These are phyloP conservation scores for Drosophila kurseongensis DNA, from an alignment of 1,140 invertebrate species.

Conservation along the genomic window DNA sequence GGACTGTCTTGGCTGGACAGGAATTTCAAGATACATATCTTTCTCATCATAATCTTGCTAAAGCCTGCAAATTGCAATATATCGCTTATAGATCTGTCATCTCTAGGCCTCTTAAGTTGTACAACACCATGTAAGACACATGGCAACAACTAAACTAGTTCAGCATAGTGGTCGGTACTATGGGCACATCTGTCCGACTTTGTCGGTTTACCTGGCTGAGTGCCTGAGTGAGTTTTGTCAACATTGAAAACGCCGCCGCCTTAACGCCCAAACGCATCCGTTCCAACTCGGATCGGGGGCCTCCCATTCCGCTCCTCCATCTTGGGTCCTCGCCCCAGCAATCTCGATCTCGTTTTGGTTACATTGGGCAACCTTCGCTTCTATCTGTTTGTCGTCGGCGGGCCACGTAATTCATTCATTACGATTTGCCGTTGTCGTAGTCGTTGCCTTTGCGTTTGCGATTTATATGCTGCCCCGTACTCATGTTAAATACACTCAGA, in stretches of 20 bases:
- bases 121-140: slow-evolving; percentile 62
- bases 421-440: slow-evolving; percentile 51
- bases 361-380: slow-evolving; percentile 71
- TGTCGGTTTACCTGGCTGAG: slow-evolving; percentile 26
- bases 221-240: slow-evolving; percentile 75
- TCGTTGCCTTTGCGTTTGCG: slow-evolving; percentile 56
- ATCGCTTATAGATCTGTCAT: slow-evolving; percentile 44
- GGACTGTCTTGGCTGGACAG: too few species aligned
- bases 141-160: slow-evolving; percentile 71
- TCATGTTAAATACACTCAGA: slow-evolving; percentile 17
- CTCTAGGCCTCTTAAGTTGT: slow-evolving; percentile 58
- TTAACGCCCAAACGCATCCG: slow-evolving; percentile 79
- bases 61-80: slow-evolving; percentile 27
- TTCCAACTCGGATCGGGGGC: slow-evolving; percentile 39
- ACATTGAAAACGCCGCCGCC: slow-evolving; percentile 74
- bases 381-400: slow-evolving; percentile 53
- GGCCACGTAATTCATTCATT: slow-evolving; percentile 77
- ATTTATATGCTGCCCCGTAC: slow-evolving; percentile 70
- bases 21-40: background rate
- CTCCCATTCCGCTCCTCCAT: slow-evolving; percentile 2
- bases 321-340: slow-evolving; percentile 13
- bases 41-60: background rate
- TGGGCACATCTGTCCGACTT: slow-evolving; percentile 39
- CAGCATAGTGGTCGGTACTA: slow-evolving; percentile 48
- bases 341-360: slow-evolving; percentile 69